These are phyloP conservation scores for Diplodus sargus DNA, from an alignment of 2,797 vertebrate species.

Conservation along the genomic window DNA sequence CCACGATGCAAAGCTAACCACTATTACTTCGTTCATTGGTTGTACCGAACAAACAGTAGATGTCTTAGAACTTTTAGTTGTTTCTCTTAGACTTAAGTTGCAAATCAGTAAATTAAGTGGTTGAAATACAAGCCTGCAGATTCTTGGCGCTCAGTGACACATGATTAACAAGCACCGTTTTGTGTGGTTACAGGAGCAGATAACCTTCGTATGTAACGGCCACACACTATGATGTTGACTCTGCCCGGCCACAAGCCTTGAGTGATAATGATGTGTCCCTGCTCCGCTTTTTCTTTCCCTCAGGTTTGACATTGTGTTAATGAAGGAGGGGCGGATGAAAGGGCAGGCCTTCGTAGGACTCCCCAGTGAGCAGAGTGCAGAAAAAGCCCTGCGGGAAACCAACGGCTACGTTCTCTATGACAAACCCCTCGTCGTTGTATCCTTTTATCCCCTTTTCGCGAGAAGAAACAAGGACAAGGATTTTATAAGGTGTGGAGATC, in stretches of 20 bases:
- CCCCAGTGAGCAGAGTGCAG: slow-evolving; percentile 92
- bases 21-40: too few species aligned
- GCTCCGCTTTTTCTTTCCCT: slow-evolving; percentile 34
- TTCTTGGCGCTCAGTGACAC: not conserved
- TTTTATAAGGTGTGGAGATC: not conserved
- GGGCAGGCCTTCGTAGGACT: slow-evolving; percentile 98
- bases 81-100: not conserved
- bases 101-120: slow-evolving; percentile 2
- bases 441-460: slow-evolving; percentile 79
- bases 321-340: slow-evolving; percentile 99
- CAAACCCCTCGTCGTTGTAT: slow-evolving; percentile 98
- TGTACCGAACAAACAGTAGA: too few species aligned
- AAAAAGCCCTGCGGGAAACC: slow-evolving; percentile 94
- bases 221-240: not conserved
- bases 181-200: not conserved
- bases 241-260: not conserved
- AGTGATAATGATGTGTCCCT: slow-evolving; percentile 51
- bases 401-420: slow-evolving; percentile 95
- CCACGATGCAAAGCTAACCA: too few species aligned
- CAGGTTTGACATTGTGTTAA: slow-evolving; percentile 98
- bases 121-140: slow-evolving; percentile 22
- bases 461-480: not conserved
- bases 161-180: not conserved
- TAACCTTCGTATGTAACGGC: slow-evolving; percentile 8
- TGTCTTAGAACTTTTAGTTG: not conserved